Base-by-base conservation (phyloP, 2,797 vertebrate species). In the Microctenopoma lineatum region DNA sequence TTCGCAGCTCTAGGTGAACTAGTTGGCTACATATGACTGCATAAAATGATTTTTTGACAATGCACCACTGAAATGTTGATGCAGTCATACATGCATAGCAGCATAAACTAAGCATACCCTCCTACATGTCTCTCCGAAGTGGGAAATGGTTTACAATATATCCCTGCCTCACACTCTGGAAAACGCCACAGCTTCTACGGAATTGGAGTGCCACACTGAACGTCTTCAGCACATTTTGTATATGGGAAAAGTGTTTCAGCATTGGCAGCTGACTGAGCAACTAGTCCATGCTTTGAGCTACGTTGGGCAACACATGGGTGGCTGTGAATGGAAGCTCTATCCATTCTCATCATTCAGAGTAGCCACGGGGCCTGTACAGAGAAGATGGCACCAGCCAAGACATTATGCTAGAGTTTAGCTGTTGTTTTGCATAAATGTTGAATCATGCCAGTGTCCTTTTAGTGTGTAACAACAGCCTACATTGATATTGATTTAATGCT, bases 401-500 rank as follows among this genome's bases (percentile, higher is more conserved):
- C 87, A 87, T 89, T 89, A 91, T 87, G 89, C 89, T 90, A 85
- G 89, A 89, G 88, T 92, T 88, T 87, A 90, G 84, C 90, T 90
- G 89, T 92, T 92, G 91, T 92, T 92, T 91, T 92, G 90, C 91
- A 93, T 92, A 90, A 91, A 92, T 89, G 92, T 93, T 91, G 90
- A 92, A 92, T 93, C 90, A 92, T 83, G 90, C 89, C 89, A 90
- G 87, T 71, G 74, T 92, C 88, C 85, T 86, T 89, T 92, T 87
- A 89, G 77, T 79, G 79, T 79, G 79, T 75, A 87, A 88, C 88
- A 91, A 89, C 89, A 89, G 85, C 79, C 81, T 70, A 84, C 84
- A 78, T 81, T 92, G 87, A 90, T 93, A 90, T 92, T 91, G 92
- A 93, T 92, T 91, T 90, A 90, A 92, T 92, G 86, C 89, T 87